phyloP scores from a whole-genome alignment of 2,113 vertebrate species.

The Sylvicapra grimmia region DNA sequence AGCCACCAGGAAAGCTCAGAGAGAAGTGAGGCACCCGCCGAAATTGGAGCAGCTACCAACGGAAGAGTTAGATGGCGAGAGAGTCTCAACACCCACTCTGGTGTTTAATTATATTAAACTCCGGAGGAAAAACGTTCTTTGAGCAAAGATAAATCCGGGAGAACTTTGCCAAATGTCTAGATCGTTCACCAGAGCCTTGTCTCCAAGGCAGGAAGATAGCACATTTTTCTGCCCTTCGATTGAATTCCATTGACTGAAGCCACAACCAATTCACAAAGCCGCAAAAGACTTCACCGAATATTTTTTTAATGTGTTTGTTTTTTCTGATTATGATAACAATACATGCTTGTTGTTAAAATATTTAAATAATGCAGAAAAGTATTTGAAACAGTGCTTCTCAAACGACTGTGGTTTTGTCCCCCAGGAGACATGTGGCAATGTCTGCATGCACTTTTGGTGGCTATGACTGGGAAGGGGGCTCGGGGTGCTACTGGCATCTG shows the following conservation, averaged over 20 bases:
- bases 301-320: conserved; percentile 41
- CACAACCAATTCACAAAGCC: not conserved
- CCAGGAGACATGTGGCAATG: not conserved
- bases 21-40: not conserved
- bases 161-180: not conserved
- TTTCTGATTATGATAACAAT: conserved; percentile 55
- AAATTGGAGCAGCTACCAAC: not conserved
- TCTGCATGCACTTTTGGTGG: not conserved
- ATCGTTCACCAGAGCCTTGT: not conserved
- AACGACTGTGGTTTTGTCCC: not conserved
- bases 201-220: not conserved
- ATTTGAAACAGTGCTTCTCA: conserved; percentile 38
- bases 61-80: not conserved
- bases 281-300: not conserved
- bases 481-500: not conserved
- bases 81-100: fast-evolving
- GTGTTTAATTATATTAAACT: not conserved
- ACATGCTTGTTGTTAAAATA: conserved; percentile 34
- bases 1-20: not conserved
- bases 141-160: not conserved
- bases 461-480: not conserved
- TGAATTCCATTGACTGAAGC: not conserved
- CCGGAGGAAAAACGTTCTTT: not conserved
- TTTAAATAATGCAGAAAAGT: conserved; percentile 48
- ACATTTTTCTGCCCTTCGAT: not conserved